Evolutionary conservation across 2,888 invertebrate genomes (phyloP), one percentile per base, ranked within the genome.

Genomic region (Eupithecia pulchellata): DNA sequence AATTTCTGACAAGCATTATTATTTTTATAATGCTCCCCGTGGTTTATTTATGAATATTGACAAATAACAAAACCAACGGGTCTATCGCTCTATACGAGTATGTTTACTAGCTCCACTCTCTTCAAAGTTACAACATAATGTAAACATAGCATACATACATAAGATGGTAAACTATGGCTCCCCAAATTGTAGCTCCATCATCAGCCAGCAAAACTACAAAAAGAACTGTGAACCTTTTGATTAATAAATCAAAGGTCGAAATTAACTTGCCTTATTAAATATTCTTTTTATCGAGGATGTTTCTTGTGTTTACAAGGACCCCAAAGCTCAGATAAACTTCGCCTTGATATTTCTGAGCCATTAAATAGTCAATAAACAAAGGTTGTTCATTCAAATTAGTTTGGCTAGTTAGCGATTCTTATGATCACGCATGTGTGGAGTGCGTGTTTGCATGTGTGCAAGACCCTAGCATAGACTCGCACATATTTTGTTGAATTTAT

Each of bases 401-500:
- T 69, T 64, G 29, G 60, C 64, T 75, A 75, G 76, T 75, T 75
- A 77, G 68, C 79, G 77, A 81, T 78, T 82, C 82, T 79, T 82
- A 81, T 82, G 79, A 86, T 83, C 82, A 84, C 81, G 84, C 83
- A 55, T 66, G 84, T 85, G 84, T 82, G 69, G 84, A 85, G 84
- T 83, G 72, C 32, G 61, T 61, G 34, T 34, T 9, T 25, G 25
- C 71, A 68, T 75, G 76, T 72, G 71, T 71, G 84, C 79, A 85
- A 86, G 86, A 83, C 79, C 70, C 73, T 74, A 75, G 78, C 79
- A 83, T 82, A 84, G 80, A 78, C 83, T 83, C 82, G 84, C 81
- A 84, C 86, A 90, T 87, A 86, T 88, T 87, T 89, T 88, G 85
- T 86, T 78, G 87, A 88, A 88, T 91, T 88, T 89, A 90, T 90